Conservation (phyloP, 2,888 invertebrate genomes). For the Scrobipalpa atriplicella region DNA sequence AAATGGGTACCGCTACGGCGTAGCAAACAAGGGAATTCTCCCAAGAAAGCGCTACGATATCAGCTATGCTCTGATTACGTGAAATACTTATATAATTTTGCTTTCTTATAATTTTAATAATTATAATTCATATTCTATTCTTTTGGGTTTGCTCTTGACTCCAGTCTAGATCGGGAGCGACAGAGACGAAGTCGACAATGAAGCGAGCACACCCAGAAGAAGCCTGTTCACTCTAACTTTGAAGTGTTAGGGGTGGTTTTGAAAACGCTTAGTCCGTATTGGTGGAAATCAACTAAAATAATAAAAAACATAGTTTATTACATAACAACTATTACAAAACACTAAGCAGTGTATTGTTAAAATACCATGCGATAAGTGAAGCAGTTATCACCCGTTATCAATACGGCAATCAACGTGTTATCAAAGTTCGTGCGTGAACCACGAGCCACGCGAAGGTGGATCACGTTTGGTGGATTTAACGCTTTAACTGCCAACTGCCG, state of each 20-base stretch:
- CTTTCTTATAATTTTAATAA: no score
- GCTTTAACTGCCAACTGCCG: not conserved
- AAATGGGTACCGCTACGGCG: not conserved
- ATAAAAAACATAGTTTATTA: not conserved
- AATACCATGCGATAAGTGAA: not conserved
- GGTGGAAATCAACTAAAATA: not conserved
- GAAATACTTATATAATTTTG: no score
- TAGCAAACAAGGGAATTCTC: not conserved
- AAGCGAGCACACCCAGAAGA: no score
- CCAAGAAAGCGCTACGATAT: not conserved
- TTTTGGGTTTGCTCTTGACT: no score
- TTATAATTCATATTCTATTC: no score
- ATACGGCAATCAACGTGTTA: not conserved
- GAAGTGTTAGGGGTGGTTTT: no score
- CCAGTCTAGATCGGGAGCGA: no score
- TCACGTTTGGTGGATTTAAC: slow-evolving; percentile 9
- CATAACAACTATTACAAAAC: not conserved
- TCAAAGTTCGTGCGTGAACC: slow-evolving; percentile 3
- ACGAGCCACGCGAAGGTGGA: not conserved
- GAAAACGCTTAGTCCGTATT: no score
- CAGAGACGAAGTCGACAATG: no score
- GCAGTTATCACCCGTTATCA: not conserved
- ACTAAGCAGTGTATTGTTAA: no score
- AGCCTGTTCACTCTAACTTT: no score
- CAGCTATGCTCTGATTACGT: not conserved